These are phyloP conservation scores for Lycocerus yunnanus DNA, from an alignment of 2,888 invertebrate genomes.

Conservation along the genomic window DNA sequence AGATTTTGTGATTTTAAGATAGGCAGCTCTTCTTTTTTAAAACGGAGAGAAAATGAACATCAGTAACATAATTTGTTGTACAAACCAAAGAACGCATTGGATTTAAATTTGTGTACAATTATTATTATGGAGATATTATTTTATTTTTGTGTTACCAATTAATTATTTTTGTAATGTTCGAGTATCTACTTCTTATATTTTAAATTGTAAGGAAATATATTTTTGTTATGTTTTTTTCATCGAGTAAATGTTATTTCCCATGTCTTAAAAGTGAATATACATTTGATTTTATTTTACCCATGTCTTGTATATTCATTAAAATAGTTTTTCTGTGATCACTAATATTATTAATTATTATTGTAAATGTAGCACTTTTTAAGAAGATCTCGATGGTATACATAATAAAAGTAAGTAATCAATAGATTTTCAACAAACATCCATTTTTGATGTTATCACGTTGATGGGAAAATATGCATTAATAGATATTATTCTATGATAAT, in stretches of 20 bases:
- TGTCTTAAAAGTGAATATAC: constrained; percentile 1
- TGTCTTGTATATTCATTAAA: constrained; percentile 11
- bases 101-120: constrained; percentile 9
- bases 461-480: constrained; percentile 25
- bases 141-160: constrained; percentile 26
- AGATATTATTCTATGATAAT: constrained; percentile 4
- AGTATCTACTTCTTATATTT: constrained; percentile 25
- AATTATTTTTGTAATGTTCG: constrained; percentile 18
- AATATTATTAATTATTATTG: constrained; percentile 36
- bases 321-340: constrained; percentile 47
- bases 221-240: constrained; percentile 5
- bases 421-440: constrained; percentile 42
- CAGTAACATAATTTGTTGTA: constrained; percentile 27
- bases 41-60: constrained; percentile 6
- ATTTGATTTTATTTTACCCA: not conserved
- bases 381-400: constrained; percentile 46
- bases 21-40: constrained; percentile 31
- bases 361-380: constrained; percentile 44
- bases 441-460: constrained; percentile 44
- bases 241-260: not conserved
- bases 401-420: constrained; percentile 39
- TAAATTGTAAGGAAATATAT: not conserved
- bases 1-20: constrained; percentile 44
- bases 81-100: constrained; percentile 32
- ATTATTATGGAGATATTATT: not conserved